phyloP scores from a whole-genome alignment of 2,888 invertebrate species.

The Toxonevra muliebris region DNA sequence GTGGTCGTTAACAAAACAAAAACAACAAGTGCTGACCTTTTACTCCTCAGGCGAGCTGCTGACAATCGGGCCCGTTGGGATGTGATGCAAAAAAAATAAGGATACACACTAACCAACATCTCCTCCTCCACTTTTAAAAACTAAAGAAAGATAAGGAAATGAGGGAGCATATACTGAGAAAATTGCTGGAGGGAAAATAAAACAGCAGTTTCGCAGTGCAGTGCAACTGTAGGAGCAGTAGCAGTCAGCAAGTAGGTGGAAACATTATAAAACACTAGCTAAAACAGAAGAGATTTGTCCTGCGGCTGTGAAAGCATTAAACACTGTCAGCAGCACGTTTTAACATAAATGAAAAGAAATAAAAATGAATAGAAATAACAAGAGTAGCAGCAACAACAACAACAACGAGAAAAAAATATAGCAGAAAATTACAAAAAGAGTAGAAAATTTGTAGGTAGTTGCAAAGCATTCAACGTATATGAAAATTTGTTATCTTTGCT shows the following conservation, averaged over 20 bases:
- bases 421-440: conserved; percentile 15
- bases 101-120: conserved; percentile 18
- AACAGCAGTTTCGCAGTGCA: not conserved
- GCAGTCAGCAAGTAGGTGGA: not conserved
- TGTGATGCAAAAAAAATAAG: not conserved
- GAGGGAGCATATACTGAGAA: not conserved
- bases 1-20: too few relatives aligned
- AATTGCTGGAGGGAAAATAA: conserved; percentile 7
- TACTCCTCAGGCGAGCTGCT: too few relatives aligned
- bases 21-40: too few relatives aligned
- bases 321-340: conserved; percentile 41
- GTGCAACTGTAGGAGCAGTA: not conserved
- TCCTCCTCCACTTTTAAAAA: not conserved
- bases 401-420: conserved; percentile 16
- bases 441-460: not conserved
- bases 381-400: conserved; percentile 29
- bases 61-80: too few relatives aligned
- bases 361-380: conserved; percentile 31
- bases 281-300: conserved; percentile 39
- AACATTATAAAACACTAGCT: conserved; percentile 14
- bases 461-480: too few relatives aligned
- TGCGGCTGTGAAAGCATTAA: conserved; percentile 41
- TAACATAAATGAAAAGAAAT: conserved; percentile 19
- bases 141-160: conserved; percentile 20
- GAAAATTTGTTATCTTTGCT: too few relatives aligned